Evolutionary conservation across 2,113 vertebrate genomes (phyloP).

Genomic region (Micronycteris hirsuta): DNA sequence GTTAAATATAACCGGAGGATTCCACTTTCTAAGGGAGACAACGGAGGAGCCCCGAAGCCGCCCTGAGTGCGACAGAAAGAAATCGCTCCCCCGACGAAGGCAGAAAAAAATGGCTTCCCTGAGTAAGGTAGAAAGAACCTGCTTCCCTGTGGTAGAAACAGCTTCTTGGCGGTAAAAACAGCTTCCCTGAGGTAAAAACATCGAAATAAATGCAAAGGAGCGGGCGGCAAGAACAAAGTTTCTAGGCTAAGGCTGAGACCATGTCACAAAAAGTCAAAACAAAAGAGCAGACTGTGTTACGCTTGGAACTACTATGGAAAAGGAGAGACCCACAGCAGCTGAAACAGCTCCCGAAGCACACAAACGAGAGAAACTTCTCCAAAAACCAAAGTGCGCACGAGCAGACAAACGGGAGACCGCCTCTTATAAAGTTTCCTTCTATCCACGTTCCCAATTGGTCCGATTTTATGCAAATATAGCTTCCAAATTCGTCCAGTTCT

Average conservation of each 20-base stretch:
- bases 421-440: not conserved
- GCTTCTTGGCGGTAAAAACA: not conserved
- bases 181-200: not conserved
- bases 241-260: not conserved
- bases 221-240: not conserved
- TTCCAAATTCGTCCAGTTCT: not conserved
- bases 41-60: not conserved
- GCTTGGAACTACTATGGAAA: not conserved
- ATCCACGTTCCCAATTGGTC: not conserved
- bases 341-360: not conserved
- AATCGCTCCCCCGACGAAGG: not conserved
- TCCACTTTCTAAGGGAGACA: not conserved
- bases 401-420: rapidly evolving
- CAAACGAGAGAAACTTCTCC: rapidly evolving
- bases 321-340: too few species aligned
- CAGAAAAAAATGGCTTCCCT: not conserved
- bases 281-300: not conserved
- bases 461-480: not conserved
- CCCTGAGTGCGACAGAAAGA: not conserved
- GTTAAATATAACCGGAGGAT: not conserved
- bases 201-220: not conserved
- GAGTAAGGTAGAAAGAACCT: not conserved
- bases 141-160: not conserved
- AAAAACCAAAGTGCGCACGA: rapidly evolving
- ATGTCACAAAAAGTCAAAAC: not conserved